Percentiles rank a stretch among this genome's conserved stretches.
phyloP scores from a whole-genome alignment of 2,113 vertebrate genomes.

The Pontoporia blainvillei region DNA sequence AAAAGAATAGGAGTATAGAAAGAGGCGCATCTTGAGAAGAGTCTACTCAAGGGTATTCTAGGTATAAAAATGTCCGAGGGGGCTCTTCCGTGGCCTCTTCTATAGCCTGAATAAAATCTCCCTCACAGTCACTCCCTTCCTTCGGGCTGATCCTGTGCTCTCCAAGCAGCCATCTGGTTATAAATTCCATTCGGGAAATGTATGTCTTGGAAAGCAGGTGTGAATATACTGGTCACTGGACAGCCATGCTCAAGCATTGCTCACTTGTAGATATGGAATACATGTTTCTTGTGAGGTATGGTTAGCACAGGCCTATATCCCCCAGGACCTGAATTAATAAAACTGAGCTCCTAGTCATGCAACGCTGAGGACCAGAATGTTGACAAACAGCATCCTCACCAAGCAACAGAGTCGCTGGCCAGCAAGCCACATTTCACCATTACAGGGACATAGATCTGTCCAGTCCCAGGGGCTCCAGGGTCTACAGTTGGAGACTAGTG shows the following conservation, averaged over 20 bases:
- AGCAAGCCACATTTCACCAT: background rate
- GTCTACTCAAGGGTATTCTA: background rate
- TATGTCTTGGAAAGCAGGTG: background rate
- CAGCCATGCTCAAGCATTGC: background rate
- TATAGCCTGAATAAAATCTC: background rate
- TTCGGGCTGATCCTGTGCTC: background rate
- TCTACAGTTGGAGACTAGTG: background rate
- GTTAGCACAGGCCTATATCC: background rate
- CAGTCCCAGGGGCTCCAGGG: background rate
- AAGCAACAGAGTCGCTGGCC: background rate
- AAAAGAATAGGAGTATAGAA: background rate
- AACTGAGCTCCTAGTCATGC: background rate
- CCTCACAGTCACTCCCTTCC: background rate
- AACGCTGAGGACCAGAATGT: background rate
- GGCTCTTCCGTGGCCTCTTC: background rate
- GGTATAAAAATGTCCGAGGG: background rate
- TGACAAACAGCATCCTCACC: background rate
- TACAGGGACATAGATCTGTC: background rate
- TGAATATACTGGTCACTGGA: background rate
- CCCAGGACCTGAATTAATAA: background rate
- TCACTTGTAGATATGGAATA: background rate
- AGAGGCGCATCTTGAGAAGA: background rate
- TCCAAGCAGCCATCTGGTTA: background rate
- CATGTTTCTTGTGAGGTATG: background rate
- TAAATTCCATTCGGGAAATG: background rate